A percentile compares a stretch with the other conserved stretches of the same genome.
Evolutionary conservation across 1,140 invertebrate genomes (phyloP).

Genomic region (Heliconius nattereri): DNA sequence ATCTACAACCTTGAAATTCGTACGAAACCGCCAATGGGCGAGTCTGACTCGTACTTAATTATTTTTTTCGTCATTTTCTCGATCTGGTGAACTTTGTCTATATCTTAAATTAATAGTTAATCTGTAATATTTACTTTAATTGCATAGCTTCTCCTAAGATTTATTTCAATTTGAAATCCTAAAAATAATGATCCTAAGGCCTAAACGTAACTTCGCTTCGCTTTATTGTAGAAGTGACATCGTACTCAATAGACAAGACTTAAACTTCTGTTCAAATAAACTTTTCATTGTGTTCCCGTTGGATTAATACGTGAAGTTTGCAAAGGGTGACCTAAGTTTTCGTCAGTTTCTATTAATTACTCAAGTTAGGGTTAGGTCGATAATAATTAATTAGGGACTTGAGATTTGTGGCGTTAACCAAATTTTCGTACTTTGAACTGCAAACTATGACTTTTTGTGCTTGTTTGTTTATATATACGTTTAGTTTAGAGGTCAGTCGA

Average conservation of each 20-base stretch:
- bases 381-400: constrained; percentile 72
- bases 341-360: constrained; percentile 72
- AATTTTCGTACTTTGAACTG: not conserved
- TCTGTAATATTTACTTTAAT: not conserved
- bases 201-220: not conserved
- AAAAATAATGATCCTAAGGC: not conserved
- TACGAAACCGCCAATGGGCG: too few species aligned
- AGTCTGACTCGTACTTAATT: too few species aligned
- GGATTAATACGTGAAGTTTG: constrained; percentile 71
- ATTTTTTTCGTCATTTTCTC: too few species aligned
- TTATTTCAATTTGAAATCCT: not conserved
- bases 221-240: constrained; percentile 17
- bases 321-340: constrained; percentile 66
- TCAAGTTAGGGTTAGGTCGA: constrained; percentile 61
- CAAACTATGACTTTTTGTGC: not conserved
- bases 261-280: constrained; percentile 55
- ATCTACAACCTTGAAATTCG: too few species aligned
- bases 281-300: constrained; percentile 65
- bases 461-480: not conserved
- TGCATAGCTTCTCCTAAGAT: not conserved
- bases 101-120: too few species aligned
- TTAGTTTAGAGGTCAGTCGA: too few species aligned
- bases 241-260: constrained; percentile 52
- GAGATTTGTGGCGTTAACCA: constrained; percentile 28
- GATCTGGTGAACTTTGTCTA: too few species aligned